Evolutionary conservation across 1,140 invertebrate genomes (phyloP), one percentile per base, ranked within the genome.

Genomic region (Ctenoplectra terminalis): DNA sequence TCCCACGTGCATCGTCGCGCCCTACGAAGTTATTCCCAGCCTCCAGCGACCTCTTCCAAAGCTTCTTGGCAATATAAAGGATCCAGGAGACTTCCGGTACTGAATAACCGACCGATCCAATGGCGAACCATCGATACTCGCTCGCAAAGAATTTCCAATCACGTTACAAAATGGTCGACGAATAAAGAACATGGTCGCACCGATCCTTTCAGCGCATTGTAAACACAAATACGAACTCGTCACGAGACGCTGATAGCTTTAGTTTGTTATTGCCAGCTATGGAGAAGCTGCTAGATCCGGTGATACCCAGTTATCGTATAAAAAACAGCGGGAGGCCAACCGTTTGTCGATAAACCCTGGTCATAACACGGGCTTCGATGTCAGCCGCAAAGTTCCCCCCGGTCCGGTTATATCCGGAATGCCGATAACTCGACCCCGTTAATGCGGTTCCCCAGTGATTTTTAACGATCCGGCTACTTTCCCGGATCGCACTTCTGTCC

Each of bases 351-450:
- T 93, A 92, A 91, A 90, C 85, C 76, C 86, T 64, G 86, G 83
- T 85, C 86, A 87, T 84, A 89, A 90, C 89, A 81, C 46, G 56
- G 85, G 82, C 83, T 76, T 77, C 90, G 75, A 86, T 88, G 82
- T 72, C 54, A 76, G 83, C 83, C 80, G 85, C 86, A 74, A 86
- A 83, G 86, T 90, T 90, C 90, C 86, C 43, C 40, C 17, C 17
- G 48, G 69, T 83, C 91, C 80, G 88, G 91, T 88, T 92, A 52
- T 82, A 91, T 89, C 91, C 88, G 86, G 91, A 88, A 48, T 72
- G 60, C 2, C 70, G 91, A 93, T 93, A 92, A 89, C 88, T 88
- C 89, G 91, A 88, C 91, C 91, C 89, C 90, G 89, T 90, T 92
- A 84, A 81, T 84, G 86, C 77, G 69, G 83, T 87, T 84, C 70